Conservation (phyloP, 2,113 vertebrate species). For the Petroica traversi region DNA sequence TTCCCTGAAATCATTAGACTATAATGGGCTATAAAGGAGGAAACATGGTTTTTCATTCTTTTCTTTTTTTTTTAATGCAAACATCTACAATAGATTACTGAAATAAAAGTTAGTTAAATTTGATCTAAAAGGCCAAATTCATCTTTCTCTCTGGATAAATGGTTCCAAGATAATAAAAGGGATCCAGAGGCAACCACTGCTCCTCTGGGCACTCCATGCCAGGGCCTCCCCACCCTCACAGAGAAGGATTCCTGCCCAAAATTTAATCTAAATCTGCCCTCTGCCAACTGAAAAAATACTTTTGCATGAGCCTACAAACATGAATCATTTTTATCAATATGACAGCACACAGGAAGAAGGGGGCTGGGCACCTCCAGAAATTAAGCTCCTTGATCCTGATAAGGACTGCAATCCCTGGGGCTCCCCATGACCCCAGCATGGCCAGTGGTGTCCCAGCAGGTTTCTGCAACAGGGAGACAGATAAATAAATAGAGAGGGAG, state of each 20-base stretch:
- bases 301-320: background rate
- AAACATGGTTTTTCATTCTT: background rate
- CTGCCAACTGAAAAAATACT: background rate
- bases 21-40: conserved; percentile 8
- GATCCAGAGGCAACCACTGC: background rate
- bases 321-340: fast-evolving
- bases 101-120: conserved; percentile 17
- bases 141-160: background rate
- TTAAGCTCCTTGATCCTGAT: background rate
- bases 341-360: background rate
- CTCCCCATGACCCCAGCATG: background rate
- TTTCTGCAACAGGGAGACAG: background rate
- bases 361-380: background rate
- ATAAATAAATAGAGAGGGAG: background rate
- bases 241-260: fast-evolving
- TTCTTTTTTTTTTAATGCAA: background rate
- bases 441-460: fast-evolving
- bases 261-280: background rate
- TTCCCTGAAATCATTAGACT: conserved; percentile 32
- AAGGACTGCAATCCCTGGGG: fast-evolving
- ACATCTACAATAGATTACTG: background rate
- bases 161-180: background rate
- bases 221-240: fast-evolving
- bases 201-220: background rate
- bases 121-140: background rate